Evolutionary conservation across 1,140 invertebrate species (phyloP).

Genomic region (Papilio polyxenes): DNA sequence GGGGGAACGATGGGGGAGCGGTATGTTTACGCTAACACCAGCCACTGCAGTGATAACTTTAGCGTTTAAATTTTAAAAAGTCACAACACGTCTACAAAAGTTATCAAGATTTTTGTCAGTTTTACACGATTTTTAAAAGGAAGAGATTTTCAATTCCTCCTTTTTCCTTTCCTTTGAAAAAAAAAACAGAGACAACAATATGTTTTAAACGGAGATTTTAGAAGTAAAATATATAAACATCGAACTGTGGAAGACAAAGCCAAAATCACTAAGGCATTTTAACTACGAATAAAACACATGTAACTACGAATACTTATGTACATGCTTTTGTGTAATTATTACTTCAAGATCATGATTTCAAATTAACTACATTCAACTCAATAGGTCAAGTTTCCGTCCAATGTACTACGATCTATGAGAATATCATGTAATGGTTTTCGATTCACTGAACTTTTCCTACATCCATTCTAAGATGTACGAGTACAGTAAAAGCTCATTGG

Average conservation of each 20-base stretch:
- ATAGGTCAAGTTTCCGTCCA: neutral
- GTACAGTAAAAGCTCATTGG: conserved; percentile 6
- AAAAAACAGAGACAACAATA: too few relatives aligned
- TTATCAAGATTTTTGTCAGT: too few relatives aligned
- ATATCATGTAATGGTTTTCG: neutral
- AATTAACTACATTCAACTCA: neutral
- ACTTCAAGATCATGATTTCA: neutral
- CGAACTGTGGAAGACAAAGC: too few relatives aligned
- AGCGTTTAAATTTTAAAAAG: neutral
- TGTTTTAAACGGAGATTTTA: too few relatives aligned
- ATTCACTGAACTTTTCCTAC: neutral
- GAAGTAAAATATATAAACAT: too few relatives aligned
- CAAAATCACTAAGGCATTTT: too few relatives aligned
- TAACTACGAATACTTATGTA: too few relatives aligned
- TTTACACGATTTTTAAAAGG: too few relatives aligned
- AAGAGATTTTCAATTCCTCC: too few relatives aligned
- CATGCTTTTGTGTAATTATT: too few relatives aligned
- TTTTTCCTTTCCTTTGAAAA: too few relatives aligned
- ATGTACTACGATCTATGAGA: neutral
- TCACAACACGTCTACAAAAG: neutral
- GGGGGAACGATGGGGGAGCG: neutral
- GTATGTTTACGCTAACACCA: conserved; percentile 16
- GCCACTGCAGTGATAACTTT: conserved; percentile 12
- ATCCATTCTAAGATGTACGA: conserved; percentile 1
- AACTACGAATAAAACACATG: too few relatives aligned